phyloP scores from a whole-genome alignment of 1,140 invertebrate genomes.

The Agrilus planipennis region DNA sequence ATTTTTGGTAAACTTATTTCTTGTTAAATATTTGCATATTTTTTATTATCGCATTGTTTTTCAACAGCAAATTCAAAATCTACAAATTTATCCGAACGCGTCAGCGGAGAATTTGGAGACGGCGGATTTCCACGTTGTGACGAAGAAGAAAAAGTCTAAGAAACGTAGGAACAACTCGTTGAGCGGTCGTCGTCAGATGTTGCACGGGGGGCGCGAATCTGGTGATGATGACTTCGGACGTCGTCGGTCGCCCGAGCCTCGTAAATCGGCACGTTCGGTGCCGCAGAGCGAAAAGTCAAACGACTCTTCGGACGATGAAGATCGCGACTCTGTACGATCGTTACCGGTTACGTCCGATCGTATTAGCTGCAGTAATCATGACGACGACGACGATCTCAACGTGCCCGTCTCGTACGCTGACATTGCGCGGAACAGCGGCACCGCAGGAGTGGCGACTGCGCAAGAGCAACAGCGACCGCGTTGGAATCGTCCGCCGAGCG shows the following conservation, averaged over 20 bases:
- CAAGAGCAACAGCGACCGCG: not conserved
- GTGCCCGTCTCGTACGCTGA: constrained; percentile 64
- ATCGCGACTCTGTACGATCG: constrained; percentile 61
- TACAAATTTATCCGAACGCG: constrained; percentile 31
- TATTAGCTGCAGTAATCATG: constrained; percentile 21
- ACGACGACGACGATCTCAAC: constrained; percentile 31
- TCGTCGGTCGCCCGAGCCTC: constrained; percentile 16
- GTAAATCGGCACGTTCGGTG: constrained; percentile 45
- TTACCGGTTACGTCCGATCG: constrained; percentile 48
- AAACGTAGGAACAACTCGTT: constrained; percentile 41
- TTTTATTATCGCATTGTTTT: no score
- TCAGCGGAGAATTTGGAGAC: constrained; percentile 33
- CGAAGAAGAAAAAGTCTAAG: constrained; percentile 58
- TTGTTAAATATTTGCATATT: no score
- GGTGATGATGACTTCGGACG: constrained; percentile 11
- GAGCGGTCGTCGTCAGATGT: constrained; percentile 17
- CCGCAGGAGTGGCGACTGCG: constrained; percentile 25
- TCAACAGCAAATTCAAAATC: constrained; percentile 12
- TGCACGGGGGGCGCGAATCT: constrained; percentile 9
- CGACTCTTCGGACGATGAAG: constrained; percentile 57
- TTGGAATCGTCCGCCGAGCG: constrained; percentile 5
- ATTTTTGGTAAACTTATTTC: no score
- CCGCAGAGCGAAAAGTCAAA: constrained; percentile 63
- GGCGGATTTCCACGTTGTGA: constrained; percentile 57
- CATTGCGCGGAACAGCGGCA: constrained; percentile 45